Percentiles rank a stretch among this genome's conserved stretches.
These are phyloP conservation scores for Mesocricetus auratus DNA, from an alignment of 2,113 vertebrate genomes.

Conservation along the genomic window DNA sequence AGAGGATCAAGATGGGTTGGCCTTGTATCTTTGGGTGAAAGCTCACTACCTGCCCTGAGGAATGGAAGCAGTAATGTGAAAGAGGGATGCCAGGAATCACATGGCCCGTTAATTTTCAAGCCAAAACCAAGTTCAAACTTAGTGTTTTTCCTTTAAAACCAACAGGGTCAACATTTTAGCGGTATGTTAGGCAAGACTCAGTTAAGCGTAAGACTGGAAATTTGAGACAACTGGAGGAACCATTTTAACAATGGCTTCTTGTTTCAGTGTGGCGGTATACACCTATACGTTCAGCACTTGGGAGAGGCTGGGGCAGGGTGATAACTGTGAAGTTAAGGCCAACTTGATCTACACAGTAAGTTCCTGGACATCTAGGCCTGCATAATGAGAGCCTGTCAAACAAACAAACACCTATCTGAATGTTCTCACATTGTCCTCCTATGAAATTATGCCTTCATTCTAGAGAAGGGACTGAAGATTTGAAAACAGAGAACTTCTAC, in stretches of 20 bases:
- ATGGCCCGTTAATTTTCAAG: neutral
- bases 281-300: neutral
- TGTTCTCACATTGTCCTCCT: neutral
- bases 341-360: neutral
- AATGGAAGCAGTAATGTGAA: neutral
- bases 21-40: neutral
- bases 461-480: constrained; percentile 9
- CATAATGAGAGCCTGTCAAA: neutral
- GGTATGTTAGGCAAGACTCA: neutral
- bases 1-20: neutral
- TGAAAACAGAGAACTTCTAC: neutral
- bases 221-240: constrained; percentile 14
- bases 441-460: neutral
- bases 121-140: neutral
- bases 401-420: neutral
- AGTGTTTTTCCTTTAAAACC: neutral
- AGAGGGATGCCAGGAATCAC: neutral
- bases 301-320: neutral
- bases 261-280: neutral
- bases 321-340: neutral
- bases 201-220: neutral
- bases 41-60: neutral
- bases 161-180: neutral
- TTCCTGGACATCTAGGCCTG: neutral
- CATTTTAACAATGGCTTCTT: neutral